Percentiles rank a stretch among this genome's conserved stretches.
Conservation (phyloP, 2,888 invertebrate species). For the Brachypterus glaber region DNA sequence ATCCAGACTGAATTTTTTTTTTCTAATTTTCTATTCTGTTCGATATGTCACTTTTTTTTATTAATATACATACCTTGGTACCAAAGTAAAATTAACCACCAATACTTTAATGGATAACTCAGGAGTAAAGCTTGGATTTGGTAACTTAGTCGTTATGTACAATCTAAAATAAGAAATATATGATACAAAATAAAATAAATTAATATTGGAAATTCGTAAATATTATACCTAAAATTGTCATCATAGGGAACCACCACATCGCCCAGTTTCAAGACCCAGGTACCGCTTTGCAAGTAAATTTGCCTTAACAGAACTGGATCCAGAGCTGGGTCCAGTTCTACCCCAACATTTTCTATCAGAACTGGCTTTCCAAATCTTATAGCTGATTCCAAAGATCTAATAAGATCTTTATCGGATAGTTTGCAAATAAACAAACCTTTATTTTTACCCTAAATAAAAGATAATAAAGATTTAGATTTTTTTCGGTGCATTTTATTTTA, state of each 20-base stretch:
- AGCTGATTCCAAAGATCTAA: slow-evolving; percentile 59
- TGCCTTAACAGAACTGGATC: slow-evolving; percentile 74
- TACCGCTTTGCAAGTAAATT: slow-evolving; percentile 66
- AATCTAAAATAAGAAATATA: slow-evolving; percentile 49
- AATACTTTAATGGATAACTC: slow-evolving; percentile 80
- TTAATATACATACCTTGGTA: slow-evolving; percentile 50
- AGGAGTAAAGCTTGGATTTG: slow-evolving; percentile 83
- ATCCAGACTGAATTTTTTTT: too few species aligned
- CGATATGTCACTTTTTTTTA: not conserved
- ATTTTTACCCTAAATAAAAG: slow-evolving; percentile 50
- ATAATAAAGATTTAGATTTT: slow-evolving; percentile 2
- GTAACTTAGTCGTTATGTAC: slow-evolving; percentile 78
- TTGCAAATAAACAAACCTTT: slow-evolving; percentile 61
- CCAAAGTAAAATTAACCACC: slow-evolving; percentile 82
- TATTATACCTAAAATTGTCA: slow-evolving; percentile 49
- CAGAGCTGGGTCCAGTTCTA: slow-evolving; percentile 76
- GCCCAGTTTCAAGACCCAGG: slow-evolving; percentile 69
- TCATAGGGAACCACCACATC: slow-evolving; percentile 76
- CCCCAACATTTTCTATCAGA: slow-evolving; percentile 76
- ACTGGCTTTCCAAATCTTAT: slow-evolving; percentile 65
- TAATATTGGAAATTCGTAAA: too few species aligned
- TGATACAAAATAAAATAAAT: too few species aligned
- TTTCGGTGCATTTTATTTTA: not conserved
- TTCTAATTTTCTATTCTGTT: not conserved
- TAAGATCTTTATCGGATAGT: slow-evolving; percentile 60